phyloP scores from a whole-genome alignment of 1,140 invertebrate genomes.

The Drosophila lacteicornis region DNA sequence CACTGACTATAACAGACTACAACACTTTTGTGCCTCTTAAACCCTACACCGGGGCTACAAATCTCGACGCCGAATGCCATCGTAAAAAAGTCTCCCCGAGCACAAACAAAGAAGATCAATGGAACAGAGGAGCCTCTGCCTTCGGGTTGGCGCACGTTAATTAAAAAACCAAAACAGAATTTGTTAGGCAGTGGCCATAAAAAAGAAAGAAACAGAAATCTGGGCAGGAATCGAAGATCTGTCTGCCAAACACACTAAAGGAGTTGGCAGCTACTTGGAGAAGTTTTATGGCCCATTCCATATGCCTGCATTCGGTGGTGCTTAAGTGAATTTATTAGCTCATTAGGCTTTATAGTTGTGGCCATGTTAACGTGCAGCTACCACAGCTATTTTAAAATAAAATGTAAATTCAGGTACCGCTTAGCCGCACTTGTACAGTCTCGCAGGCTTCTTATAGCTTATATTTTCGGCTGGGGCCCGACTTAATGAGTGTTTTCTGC shows the following conservation, averaged over 20 bases:
- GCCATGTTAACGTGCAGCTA: slow-evolving; percentile 61
- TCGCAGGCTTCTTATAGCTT: background rate
- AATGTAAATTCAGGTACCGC: slow-evolving; percentile 10
- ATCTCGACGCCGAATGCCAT: slow-evolving; percentile 52
- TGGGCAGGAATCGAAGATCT: slow-evolving; percentile 32
- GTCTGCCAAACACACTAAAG: slow-evolving; percentile 22
- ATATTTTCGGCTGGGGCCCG: background rate
- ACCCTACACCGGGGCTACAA: slow-evolving; percentile 48
- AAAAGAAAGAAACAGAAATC: slow-evolving; percentile 29
- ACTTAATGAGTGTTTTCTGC: background rate
- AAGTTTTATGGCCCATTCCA: slow-evolving; percentile 65
- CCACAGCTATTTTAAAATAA: slow-evolving; percentile 10
- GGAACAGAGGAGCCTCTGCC: slow-evolving; percentile 23
- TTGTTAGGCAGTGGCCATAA: slow-evolving; percentile 56
- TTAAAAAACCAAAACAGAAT: slow-evolving; percentile 62
- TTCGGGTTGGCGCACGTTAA: slow-evolving; percentile 44
- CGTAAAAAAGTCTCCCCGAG: slow-evolving; percentile 52
- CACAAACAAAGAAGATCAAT: slow-evolving; percentile 66
- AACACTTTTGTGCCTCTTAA: slow-evolving; percentile 20
- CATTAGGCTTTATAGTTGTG: slow-evolving; percentile 73
- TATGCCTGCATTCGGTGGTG: slow-evolving; percentile 56
- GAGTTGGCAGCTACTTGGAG: slow-evolving; percentile 55
- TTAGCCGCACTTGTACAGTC: slow-evolving; percentile 7
- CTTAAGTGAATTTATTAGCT: slow-evolving; percentile 69
- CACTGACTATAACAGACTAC: slow-evolving; percentile 3